Base-by-base conservation (phyloP, 2,113 vertebrate genomes). In the Dicrurus megarhynchus region DNA sequence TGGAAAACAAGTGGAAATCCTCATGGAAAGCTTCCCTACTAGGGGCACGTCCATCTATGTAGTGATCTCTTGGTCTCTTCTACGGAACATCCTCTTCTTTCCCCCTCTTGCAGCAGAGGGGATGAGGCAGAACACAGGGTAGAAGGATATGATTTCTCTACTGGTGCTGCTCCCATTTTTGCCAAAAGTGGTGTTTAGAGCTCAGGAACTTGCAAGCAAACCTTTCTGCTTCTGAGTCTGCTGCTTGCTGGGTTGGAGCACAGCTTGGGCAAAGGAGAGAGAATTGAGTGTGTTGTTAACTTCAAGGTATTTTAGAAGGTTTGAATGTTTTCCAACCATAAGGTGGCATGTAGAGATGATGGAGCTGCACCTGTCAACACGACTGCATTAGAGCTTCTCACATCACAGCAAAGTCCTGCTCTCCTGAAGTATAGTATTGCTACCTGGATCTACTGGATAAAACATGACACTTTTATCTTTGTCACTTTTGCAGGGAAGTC, bases 401-500 rank as follows among this genome's bases (percentile, higher is more conserved):
- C 23, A n/a, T 80, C 82, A 26, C 55, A 74, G 33, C 2, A 0
- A 10, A 11, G 5, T 46, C 63, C 52, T 69, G 0, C 30, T 80
- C 16, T 67, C 37, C 33, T 1, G 1, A 39, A 63, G 39, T 0
- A 0, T 1, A 26, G 5, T 30, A 23, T 22, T 63, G 39, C 42
- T 77, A 1, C 33, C 27, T 73, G 27, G 15, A 17, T 64, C 47
- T 33, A n/a, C 33, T n/a, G 19, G 35, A 7, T 49, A n/a, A 90
- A 93, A 47, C 42, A 42, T 9, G 7, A 26, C 5, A 3, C 22
- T 32, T 49, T 65, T 30, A 32, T 49, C 49, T 75, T 65, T 44
- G 24, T 42, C 39, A 15, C 26, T 47, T 74, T 3, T n/a, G 37
- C 46, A 15, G 28, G 44, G n/a, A 61, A 80, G 13, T 37, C 19